Conservation (phyloP, 2,888 invertebrate species). For the Phymatocera aterrima region DNA sequence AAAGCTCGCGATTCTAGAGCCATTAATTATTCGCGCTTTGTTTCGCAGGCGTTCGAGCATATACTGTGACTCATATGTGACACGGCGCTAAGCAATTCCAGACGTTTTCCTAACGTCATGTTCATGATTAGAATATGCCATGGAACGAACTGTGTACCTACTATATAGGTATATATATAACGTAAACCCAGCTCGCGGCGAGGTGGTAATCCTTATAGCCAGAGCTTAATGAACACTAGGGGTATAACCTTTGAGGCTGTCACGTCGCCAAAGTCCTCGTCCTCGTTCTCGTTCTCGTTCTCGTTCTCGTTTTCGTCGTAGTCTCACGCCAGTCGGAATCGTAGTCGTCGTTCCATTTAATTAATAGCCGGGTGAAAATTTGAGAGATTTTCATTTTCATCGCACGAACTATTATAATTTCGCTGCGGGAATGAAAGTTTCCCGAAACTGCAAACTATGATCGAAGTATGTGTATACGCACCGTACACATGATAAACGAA, state of each 20-base stretch:
- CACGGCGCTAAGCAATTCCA: slow-evolving; percentile 21
- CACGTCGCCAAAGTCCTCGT: slow-evolving; percentile 32
- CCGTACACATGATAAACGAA: too few species aligned
- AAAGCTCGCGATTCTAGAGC: not conserved
- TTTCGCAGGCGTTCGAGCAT: not conserved
- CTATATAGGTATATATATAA: not conserved
- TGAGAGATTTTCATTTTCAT: slow-evolving; percentile 34
- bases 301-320: too few species aligned
- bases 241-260: slow-evolving; percentile 44
- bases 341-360: slow-evolving; percentile 39
- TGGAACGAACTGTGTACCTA: too few species aligned
- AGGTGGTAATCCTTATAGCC: slow-evolving; percentile 32
- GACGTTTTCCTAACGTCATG: slow-evolving; percentile 28
- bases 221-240: slow-evolving; percentile 44
- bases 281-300: not conserved
- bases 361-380: slow-evolving; percentile 37
- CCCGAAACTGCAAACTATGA: not conserved
- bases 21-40: not conserved
- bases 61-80: not conserved
- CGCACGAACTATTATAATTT: too few species aligned
- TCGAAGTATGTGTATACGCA: too few species aligned
- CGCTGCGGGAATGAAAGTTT: not conserved
- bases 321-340: too few species aligned
- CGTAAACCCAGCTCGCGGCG: not conserved
- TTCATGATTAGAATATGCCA: slow-evolving; percentile 28